Base-by-base conservation (phyloP, 1,140 invertebrate species). In the Nebria ingens region DNA sequence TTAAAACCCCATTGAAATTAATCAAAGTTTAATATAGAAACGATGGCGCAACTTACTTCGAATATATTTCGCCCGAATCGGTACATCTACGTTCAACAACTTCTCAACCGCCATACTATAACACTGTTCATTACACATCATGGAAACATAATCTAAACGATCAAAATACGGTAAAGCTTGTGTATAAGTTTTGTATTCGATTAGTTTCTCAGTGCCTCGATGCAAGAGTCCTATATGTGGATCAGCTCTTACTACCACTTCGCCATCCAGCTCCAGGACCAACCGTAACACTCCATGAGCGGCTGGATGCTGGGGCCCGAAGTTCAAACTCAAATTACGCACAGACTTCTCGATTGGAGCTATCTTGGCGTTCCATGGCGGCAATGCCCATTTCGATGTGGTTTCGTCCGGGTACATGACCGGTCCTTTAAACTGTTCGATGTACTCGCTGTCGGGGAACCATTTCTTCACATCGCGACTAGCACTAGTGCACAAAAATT, bases 121-220 rank as follows among this genome's bases (percentile, higher is more conserved):
- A 65, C 91, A 93, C 66, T 98, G 94, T 71, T 99, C 97, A 72
- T 98, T 98, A 73, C 89, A 93, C 96, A 99, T 98, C 95, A 98
- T 98, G 1, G 94, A 98, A 0, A 98, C 94, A 68, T 99, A 99
- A 73, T 99, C 97, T n/a, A 99, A 76, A 1, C 97, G 83, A 76
- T 98, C 96, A 70, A 98, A 97, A 71, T 98, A 99, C 0, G 97
- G 97, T 54, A 99, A 73, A 1, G 95, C 94, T 76, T 98, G 93
- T 2, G 86, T 92, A 69, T 97, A 99, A 0, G 96, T 98, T 74
- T 99, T 99, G 70, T 98, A 94, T 73, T 99, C 96, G 58, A 98
- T 98, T 2, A 99, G 75, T 70, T 99, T 99, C 70, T 99, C 96
- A 1, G 96, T 98, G 17, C 89, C 96, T 55, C 95, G 79, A 75